Evolutionary conservation across 1,140 invertebrate genomes (phyloP), one percentile per base, ranked within the genome.

Genomic region (Metaphire vulgaris): DNA sequence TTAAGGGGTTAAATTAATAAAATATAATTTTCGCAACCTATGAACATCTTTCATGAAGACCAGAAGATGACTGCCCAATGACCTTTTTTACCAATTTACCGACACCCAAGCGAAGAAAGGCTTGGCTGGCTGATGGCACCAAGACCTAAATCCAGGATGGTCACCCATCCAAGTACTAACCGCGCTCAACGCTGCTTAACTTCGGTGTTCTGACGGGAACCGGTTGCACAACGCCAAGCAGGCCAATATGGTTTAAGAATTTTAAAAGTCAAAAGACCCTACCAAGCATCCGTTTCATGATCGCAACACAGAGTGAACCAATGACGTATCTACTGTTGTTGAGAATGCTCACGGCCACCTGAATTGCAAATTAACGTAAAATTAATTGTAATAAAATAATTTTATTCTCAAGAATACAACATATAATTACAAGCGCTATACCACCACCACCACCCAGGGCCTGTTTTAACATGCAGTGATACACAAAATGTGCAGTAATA

Each of bases 311-410:
- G 1, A 74, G 32, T n/a, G 78, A 28, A 33, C 66, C 41, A 16
- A 74, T 26, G 72, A 72, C 15, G n/a, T 28, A 26, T 33, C 71
- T n/a, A 26, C 67, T 28, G 30, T 28, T 69, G n/a, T 69, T 26
- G 26, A 69, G n/a, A 28, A 31, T 69, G 67, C 2, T 31, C 6
- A 26, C n/a, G n/a, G n/a, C 30, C 6, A 69, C n/a, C n/a, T 69
- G 12, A 14, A 28, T 2, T 6, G 26, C 67, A 28, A 26, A 31
- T 12, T 31, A 26, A 6, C 30, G 6, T 31, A 69, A 56, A 26
- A 6, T 69, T 2, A 31, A 28, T 26, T 28, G 26, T 28, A 14
- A 56, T 21, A 6, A 56, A 56, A 6, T 56, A 21, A 56, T 21
- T 56, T 6, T 6, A 56, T 56, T 6, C 41, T 12, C 21, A 56